phyloP scores from a whole-genome alignment of 2,797 vertebrate species.

The Denticeps clupeoides region DNA sequence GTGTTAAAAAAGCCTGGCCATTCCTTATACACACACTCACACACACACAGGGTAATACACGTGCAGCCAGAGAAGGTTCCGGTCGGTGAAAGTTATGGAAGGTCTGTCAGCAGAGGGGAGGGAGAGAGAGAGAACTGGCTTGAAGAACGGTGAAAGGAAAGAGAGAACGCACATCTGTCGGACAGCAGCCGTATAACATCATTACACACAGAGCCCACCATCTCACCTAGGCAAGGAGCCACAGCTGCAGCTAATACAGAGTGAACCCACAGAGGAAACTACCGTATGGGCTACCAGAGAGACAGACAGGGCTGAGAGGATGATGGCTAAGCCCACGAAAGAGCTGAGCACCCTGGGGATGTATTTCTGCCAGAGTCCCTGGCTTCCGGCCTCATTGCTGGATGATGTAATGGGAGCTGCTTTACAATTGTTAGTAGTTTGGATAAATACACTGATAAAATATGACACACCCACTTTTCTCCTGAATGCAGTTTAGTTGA shows the following conservation, averaged over 20 bases:
- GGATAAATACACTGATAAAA: too few relatives aligned
- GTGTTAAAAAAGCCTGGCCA: constrained; percentile 36
- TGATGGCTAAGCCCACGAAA: neutral
- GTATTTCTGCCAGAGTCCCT: constrained; percentile 33
- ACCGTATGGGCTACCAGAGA: constrained; percentile 35
- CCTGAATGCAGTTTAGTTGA: too few relatives aligned
- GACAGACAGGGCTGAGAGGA: constrained; percentile 2
- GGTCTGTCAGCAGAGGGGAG: constrained; percentile 29
- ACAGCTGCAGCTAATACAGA: constrained; percentile 53
- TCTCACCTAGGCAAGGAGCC: constrained; percentile 40
- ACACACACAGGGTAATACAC: neutral
- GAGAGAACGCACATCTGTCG: constrained; percentile 54
- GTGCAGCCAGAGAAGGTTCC: constrained; percentile 37
- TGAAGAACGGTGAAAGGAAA: constrained; percentile 5
- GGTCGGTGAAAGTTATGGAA: constrained; percentile 58
- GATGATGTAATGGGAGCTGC: constrained; percentile 52
- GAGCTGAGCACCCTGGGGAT: constrained; percentile 1
- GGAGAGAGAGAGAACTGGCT: neutral
- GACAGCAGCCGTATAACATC: constrained; percentile 51
- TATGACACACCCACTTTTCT: too few relatives aligned
- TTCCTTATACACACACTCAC: constrained; percentile 28
- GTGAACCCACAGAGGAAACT: constrained; percentile 48
- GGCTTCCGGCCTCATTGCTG: constrained; percentile 34
- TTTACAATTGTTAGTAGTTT: too few relatives aligned
- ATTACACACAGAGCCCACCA: constrained; percentile 30